phyloP scores from a whole-genome alignment of 1,140 invertebrate genomes.

The Sitodiplosis mosellana region DNA sequence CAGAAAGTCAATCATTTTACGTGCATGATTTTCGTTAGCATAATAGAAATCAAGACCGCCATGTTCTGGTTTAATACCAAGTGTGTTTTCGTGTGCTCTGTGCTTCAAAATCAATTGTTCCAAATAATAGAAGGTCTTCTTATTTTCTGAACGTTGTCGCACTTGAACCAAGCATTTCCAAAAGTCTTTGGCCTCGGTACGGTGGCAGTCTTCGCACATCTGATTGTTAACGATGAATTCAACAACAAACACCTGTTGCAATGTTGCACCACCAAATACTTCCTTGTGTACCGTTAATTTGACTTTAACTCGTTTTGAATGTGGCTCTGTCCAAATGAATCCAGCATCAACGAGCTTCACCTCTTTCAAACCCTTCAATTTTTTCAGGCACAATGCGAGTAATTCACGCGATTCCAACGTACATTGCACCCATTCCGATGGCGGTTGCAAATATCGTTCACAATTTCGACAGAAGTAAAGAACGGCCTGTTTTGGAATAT shows the following conservation, averaged over 20 bases:
- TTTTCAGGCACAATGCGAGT: slow-evolving; percentile 80
- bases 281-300: slow-evolving; percentile 96
- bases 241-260: slow-evolving; percentile 86
- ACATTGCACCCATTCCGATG: slow-evolving; percentile 76
- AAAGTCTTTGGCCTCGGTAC: slow-evolving; percentile 92
- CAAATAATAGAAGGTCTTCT: slow-evolving; percentile 96
- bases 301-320: slow-evolving; percentile 93
- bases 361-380: slow-evolving; percentile 77
- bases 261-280: slow-evolving; percentile 59
- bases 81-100: slow-evolving; percentile 75
- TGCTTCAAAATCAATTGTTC: slow-evolving; percentile 96
- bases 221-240: slow-evolving; percentile 83
- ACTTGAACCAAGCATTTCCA: slow-evolving; percentile 87
- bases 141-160: slow-evolving; percentile 74
- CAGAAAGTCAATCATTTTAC: slow-evolving; percentile 93
- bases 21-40: slow-evolving; percentile 69
- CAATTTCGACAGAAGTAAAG: slow-evolving; percentile 82
- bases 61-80: slow-evolving; percentile 85
- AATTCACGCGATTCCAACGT: slow-evolving; percentile 85
- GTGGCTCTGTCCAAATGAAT: slow-evolving; percentile 98
- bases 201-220: slow-evolving; percentile 96
- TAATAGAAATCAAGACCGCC: slow-evolving; percentile 97
- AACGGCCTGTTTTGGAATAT: slow-evolving; percentile 82
- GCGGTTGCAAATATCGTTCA: slow-evolving; percentile 88
- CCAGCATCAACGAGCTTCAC: slow-evolving; percentile 86